A percentile compares a stretch with the other conserved stretches of the same genome.
Conservation (phyloP, 2,888 invertebrate species). For the Phaedon cochleariae region DNA sequence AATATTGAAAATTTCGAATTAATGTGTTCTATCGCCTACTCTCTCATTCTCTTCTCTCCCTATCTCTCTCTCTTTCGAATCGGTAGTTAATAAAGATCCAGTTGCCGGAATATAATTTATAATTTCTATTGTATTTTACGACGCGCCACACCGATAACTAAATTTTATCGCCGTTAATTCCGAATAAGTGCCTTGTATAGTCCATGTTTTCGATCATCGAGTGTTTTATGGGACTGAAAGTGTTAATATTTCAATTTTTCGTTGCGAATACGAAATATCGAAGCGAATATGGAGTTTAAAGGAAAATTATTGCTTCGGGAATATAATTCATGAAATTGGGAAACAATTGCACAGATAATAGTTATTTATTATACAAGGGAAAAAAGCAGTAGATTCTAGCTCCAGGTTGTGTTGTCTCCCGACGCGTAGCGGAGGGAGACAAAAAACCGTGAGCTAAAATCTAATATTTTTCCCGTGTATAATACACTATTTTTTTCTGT, state of each 20-base stretch:
- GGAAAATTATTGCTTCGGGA: not conserved
- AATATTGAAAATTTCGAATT: slow-evolving; percentile 55
- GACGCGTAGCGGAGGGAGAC: too few species aligned
- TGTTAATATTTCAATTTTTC: slow-evolving; percentile 25
- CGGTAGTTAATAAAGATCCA: slow-evolving; percentile 51
- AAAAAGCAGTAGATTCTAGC: too few species aligned
- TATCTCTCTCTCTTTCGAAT: too few species aligned
- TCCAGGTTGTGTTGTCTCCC: too few species aligned
- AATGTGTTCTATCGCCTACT: slow-evolving; percentile 54
- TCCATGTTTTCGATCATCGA: slow-evolving; percentile 36
- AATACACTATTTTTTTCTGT: too few species aligned
- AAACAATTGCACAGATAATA: too few species aligned
- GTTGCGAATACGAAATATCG: not conserved
- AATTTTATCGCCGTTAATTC: slow-evolving; percentile 51
- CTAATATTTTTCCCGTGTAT: too few species aligned
- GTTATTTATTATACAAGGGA: too few species aligned
- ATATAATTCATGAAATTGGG: too few species aligned
- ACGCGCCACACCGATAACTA: slow-evolving; percentile 49
- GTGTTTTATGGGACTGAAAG: slow-evolving; percentile 11
- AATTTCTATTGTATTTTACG: slow-evolving; percentile 50
- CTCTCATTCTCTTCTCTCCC: slow-evolving; percentile 48
- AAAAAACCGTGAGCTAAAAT: too few species aligned
- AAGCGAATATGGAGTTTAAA: not conserved
- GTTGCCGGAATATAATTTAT: slow-evolving; percentile 47
- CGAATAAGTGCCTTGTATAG: slow-evolving; percentile 39